Evolutionary conservation across 2,888 invertebrate species (phyloP), one percentile per base, ranked within the genome.

Genomic region (Epirrhoe alternata): DNA sequence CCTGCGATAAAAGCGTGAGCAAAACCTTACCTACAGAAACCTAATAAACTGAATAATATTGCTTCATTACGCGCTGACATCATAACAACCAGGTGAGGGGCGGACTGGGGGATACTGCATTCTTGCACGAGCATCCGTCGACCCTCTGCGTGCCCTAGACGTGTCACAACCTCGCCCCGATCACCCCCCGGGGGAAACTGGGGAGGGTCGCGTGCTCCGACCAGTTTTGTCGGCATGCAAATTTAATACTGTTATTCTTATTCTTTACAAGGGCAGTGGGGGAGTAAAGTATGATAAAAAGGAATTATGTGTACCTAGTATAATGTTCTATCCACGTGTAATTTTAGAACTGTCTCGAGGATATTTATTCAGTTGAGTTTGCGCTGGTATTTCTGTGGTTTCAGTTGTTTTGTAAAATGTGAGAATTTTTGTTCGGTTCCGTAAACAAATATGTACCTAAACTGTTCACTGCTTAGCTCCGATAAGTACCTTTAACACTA

Each of bases 161-260:
- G 78, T 84, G 84, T 83, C 79, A 79, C 82, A 77, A 78, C 75
- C 76, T 74, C 78, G 81, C 80, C 38, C 38, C 12, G 12, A 12
- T 42, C 67, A 68, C 68, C 75, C 60, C 69, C 53, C 70, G 0
- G 58, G 17, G 55, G 68, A 30, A 17, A 42, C 33, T 8, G 38
- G 70, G 66, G 68, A 73, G 69, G 71, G 78, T 83, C 79, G 84
- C 85, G 85, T 85, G 86, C 78, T 78, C 64, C 76, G 77, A 70
- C 77, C 80, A 74, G 81, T 84, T 85, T 85, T 80, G 85, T 78
- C 83, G 85, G 81, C 86, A 90, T 90, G 90, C 88, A 91, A 92
- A 92, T 92, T 89, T 90, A 86, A 90, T 89, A 84, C 85, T 86
- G 86, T 88, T 89, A 88, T 87, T 90, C 87, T 89, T 89, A 88